phyloP scores from a whole-genome alignment of 1,140 invertebrate genomes.

The Drosophila varians region DNA sequence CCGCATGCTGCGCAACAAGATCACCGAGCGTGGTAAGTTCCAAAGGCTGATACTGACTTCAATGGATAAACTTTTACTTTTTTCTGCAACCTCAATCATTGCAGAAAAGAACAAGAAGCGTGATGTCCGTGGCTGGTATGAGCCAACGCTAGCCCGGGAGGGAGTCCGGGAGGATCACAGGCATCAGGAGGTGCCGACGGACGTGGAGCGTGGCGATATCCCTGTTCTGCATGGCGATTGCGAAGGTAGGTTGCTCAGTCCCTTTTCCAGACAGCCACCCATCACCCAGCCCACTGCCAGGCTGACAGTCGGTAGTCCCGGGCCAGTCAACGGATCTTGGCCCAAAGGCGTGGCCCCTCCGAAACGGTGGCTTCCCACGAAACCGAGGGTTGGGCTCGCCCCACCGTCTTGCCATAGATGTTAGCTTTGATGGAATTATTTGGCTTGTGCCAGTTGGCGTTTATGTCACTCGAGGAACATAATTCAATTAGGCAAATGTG shows the following conservation, averaged over 20 bases:
- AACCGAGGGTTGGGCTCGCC: slow-evolving; percentile 24
- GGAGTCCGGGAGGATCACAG: slow-evolving; percentile 58
- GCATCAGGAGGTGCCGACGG: slow-evolving; percentile 76
- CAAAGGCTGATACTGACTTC: too few relatives aligned
- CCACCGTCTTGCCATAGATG: slow-evolving; percentile 27
- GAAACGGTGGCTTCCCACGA: slow-evolving; percentile 30
- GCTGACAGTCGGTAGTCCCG: slow-evolving; percentile 56
- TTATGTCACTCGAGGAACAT: slow-evolving; percentile 57
- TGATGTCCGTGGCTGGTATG: slow-evolving; percentile 82
- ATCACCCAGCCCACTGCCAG: slow-evolving; percentile 5
- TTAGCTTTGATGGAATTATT: slow-evolving; percentile 59
- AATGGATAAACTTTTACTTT: not conserved
- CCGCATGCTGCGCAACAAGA: slow-evolving; percentile 79
- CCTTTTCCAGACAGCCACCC: slow-evolving; percentile 9
- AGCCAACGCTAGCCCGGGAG: slow-evolving; percentile 60
- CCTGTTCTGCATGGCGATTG: slow-evolving; percentile 88
- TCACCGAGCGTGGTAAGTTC: slow-evolving; percentile 75
- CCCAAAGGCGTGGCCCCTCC: slow-evolving; percentile 28
- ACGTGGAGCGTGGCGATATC: slow-evolving; percentile 88
- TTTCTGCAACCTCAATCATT: slow-evolving; percentile 6
- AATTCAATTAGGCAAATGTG: slow-evolving; percentile 67
- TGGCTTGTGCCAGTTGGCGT: slow-evolving; percentile 56
- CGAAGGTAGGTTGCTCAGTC: slow-evolving; percentile 84
- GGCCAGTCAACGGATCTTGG: slow-evolving; percentile 50
- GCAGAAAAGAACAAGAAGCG: slow-evolving; percentile 83